phyloP scores from a whole-genome alignment of 2,113 vertebrate genomes.

The Trachemys scripta region DNA sequence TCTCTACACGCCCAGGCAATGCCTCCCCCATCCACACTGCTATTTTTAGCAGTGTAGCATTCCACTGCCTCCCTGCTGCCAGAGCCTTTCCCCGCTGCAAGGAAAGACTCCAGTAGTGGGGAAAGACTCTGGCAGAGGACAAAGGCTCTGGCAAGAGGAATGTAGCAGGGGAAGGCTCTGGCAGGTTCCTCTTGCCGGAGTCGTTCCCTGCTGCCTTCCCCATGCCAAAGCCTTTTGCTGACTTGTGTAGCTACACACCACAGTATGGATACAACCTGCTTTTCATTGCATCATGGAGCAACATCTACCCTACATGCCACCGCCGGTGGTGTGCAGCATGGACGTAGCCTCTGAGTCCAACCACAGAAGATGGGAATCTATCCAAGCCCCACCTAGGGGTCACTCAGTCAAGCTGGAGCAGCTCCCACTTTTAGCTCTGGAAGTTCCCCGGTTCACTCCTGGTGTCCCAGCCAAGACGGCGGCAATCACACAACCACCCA shows the following conservation, averaged over 20 bases:
- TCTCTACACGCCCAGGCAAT: neutral
- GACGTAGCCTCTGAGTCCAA: no score
- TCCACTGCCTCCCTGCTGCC: neutral
- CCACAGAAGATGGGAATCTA: neutral
- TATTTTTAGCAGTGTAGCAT: neutral
- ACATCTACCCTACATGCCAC: neutral
- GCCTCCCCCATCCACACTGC: neutral
- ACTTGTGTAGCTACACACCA: neutral
- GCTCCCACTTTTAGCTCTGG: fast-evolving
- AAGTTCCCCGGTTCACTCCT: neutral
- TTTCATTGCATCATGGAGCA: neutral
- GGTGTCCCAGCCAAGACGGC: fast-evolving
- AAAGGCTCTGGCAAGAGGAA: no score
- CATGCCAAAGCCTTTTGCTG: neutral
- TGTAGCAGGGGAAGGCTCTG: no score
- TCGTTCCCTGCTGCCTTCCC: neutral
- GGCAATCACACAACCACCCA: fast-evolving
- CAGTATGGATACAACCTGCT: neutral
- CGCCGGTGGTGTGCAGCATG: no score
- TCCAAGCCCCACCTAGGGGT: neutral
- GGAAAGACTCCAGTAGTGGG: no score
- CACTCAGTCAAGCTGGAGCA: neutral
- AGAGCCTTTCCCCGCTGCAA: neutral
- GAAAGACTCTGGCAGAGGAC: no score
- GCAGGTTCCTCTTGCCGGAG: no score